phyloP scores from a whole-genome alignment of 2,888 invertebrate species.

The Ichneumon xanthorius region DNA sequence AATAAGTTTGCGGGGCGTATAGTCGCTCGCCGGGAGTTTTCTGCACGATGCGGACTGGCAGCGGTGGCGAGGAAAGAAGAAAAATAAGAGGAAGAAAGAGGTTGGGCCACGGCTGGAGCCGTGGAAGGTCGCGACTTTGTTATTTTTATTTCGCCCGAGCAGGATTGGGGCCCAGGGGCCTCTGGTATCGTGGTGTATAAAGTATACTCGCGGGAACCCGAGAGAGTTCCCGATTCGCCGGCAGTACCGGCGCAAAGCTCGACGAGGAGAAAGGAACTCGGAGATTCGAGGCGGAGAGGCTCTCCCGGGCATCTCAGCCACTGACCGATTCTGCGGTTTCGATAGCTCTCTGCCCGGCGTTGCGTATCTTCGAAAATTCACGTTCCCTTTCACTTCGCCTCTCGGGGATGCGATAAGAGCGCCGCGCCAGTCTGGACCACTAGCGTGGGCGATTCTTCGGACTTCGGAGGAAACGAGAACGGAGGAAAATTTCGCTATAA shows the following conservation, averaged over 20 bases:
- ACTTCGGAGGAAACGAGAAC: slow-evolving; percentile 47
- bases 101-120: slow-evolving; percentile 50
- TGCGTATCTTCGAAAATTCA: slow-evolving; percentile 77
- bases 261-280: slow-evolving; percentile 55
- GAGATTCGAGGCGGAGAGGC: slow-evolving; percentile 36
- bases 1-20: slow-evolving; percentile 30
- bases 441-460: slow-evolving; percentile 64
- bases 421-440: slow-evolving; percentile 4
- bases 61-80: slow-evolving; percentile 8
- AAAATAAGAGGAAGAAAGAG: slow-evolving; percentile 22
- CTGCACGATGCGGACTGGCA: not conserved
- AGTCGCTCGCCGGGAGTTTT: slow-evolving; percentile 20
- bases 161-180: slow-evolving; percentile 46
- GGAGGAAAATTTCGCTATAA: not conserved
- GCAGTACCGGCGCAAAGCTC: slow-evolving; percentile 44
- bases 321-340: slow-evolving; percentile 48
- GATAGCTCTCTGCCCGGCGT: slow-evolving; percentile 27
- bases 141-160: slow-evolving; percentile 63
- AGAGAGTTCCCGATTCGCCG: slow-evolving; percentile 50
- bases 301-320: slow-evolving; percentile 34
- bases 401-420: slow-evolving; percentile 11
- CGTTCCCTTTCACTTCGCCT: slow-evolving; percentile 79
- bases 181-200: slow-evolving; percentile 43
- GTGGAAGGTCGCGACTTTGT: slow-evolving; percentile 69
- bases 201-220: slow-evolving; percentile 35